Percentiles rank a stretch among this genome's conserved stretches.
phyloP scores from a whole-genome alignment of 2,113 vertebrate species.

The Mobula hypostoma region DNA sequence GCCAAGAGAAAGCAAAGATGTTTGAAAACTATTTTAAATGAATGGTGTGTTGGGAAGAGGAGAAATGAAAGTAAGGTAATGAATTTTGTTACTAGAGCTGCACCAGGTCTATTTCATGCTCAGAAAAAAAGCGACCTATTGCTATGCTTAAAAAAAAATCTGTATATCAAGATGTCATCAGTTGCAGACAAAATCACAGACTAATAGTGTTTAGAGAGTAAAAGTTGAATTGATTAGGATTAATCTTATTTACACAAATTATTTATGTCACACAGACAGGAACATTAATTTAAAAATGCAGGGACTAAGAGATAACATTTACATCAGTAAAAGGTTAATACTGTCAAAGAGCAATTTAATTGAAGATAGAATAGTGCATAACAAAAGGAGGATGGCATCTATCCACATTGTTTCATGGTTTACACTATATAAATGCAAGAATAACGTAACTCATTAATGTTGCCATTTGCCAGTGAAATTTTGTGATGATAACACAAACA shows the following conservation, averaged over 20 bases:
- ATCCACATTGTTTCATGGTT: no score
- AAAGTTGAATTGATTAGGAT: neutral
- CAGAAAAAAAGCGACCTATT: neutral
- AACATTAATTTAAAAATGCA: neutral
- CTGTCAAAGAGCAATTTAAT: neutral
- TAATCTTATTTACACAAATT: neutral
- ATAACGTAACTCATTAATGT: neutral
- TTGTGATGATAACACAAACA: neutral
- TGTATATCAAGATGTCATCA: neutral
- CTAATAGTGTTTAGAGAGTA: slow-evolving; percentile 4
- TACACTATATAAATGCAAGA: no score
- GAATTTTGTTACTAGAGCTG: neutral
- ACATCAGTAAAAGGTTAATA: neutral
- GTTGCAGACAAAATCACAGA: neutral
- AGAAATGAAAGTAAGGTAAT: neutral
- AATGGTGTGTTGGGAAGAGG: neutral
- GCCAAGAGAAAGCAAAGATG: neutral
- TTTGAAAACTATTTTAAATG: neutral
- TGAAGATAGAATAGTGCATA: no score
- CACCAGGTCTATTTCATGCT: neutral
- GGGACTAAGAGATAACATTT: neutral
- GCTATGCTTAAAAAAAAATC: neutral
- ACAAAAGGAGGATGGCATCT: no score
- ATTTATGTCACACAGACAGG: neutral
- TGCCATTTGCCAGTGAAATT: neutral